Conservation (phyloP, 2,888 invertebrate species). For the Nomada ruficornis region DNA sequence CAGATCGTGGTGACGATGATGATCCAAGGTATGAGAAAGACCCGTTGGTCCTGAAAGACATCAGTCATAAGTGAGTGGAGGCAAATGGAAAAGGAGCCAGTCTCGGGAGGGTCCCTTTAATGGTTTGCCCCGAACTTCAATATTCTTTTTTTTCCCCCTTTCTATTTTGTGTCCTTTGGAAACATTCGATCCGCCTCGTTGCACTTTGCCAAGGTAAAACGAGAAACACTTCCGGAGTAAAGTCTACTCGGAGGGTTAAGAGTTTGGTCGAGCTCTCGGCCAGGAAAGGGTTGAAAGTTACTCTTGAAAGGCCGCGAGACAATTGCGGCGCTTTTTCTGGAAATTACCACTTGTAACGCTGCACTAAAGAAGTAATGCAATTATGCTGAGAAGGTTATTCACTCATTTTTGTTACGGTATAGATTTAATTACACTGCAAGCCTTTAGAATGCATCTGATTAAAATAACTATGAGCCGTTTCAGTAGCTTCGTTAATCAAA, state of each 20-base stretch:
- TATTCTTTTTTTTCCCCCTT: neutral
- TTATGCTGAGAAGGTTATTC: neutral
- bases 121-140: slow-evolving; percentile 8
- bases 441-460: neutral
- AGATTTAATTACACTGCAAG: neutral
- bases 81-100: slow-evolving; percentile 8
- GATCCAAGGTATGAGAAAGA: slow-evolving; percentile 91
- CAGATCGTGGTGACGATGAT: slow-evolving; percentile 88
- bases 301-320: neutral
- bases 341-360: neutral
- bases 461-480: neutral
- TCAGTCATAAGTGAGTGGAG: slow-evolving; percentile 39
- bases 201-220: slow-evolving; percentile 14
- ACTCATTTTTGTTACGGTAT: neutral
- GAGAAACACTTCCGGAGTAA: slow-evolving; percentile 12
- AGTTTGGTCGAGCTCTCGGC: slow-evolving; percentile 15
- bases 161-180: slow-evolving; percentile 19
- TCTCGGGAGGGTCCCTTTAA: slow-evolving; percentile 1
- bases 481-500: neutral
- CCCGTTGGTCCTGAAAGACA: slow-evolving; percentile 88
- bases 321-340: slow-evolving; percentile 1
- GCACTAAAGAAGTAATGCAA: neutral
- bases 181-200: slow-evolving; percentile 29
- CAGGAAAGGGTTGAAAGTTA: slow-evolving; percentile 11
- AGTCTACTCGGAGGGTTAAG: slow-evolving; percentile 32